Conservation (phyloP, 1,140 invertebrate genomes). For the Sminthurides bifidus region DNA sequence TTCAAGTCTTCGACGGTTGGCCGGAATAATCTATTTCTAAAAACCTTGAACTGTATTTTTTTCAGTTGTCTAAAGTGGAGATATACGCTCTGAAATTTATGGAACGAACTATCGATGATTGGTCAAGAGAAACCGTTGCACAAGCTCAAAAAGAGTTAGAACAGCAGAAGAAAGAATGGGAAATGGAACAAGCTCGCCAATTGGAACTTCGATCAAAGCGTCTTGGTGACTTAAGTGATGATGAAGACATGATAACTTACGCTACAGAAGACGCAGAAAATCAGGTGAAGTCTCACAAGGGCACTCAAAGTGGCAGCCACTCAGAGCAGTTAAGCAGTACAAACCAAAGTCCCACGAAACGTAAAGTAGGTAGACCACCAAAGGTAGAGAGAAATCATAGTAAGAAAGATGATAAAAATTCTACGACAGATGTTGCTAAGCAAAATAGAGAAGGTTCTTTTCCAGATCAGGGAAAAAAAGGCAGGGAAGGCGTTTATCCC, state of each 20-base stretch:
- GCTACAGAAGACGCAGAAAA: conserved; percentile 29
- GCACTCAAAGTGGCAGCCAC: too few species aligned
- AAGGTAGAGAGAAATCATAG: too few species aligned
- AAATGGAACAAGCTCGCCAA: conserved; percentile 57
- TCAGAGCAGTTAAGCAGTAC: too few species aligned
- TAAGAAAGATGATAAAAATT: too few species aligned
- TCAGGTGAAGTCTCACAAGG: too few species aligned
- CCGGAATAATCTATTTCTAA: neutral
- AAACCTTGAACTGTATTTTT: conserved; percentile 5
- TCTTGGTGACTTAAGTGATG: conserved; percentile 19
- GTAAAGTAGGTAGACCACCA: neutral
- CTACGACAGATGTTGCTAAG: too few species aligned
- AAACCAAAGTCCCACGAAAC: too few species aligned
- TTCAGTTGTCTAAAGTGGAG: conserved; percentile 78
- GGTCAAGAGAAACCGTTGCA: conserved; percentile 68
- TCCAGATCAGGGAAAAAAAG: too few species aligned
- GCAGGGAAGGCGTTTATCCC: too few species aligned
- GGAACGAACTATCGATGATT: conserved; percentile 73
- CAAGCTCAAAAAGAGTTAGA: conserved; percentile 83
- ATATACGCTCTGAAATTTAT: conserved; percentile 85
- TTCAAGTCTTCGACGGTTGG: neutral
- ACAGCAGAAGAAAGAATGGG: conserved; percentile 87
- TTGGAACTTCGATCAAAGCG: conserved; percentile 41
- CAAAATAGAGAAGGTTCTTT: too few species aligned
- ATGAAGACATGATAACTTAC: conserved; percentile 29